Conservation (phyloP, 2,888 invertebrate genomes). For the Brachylomia viminalis region DNA sequence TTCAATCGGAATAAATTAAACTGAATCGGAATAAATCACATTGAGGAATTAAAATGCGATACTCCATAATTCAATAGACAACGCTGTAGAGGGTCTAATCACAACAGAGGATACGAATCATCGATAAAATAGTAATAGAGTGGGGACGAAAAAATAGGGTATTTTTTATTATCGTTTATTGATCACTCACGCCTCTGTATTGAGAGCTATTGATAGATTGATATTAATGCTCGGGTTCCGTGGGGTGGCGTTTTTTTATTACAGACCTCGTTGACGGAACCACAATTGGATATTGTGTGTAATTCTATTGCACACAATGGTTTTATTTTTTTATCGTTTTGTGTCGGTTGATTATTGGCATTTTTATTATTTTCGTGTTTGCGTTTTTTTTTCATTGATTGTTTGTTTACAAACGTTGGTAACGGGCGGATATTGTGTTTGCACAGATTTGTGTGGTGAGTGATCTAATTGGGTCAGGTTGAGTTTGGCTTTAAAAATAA, state of each 20-base stretch:
- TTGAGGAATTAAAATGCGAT: conserved; percentile 71
- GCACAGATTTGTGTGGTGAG: conserved; percentile 46
- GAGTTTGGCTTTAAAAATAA: conserved; percentile 44
- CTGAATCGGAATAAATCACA: conserved; percentile 69
- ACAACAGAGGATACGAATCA: conserved; percentile 81
- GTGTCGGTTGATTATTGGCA: conserved; percentile 79
- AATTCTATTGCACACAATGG: conserved; percentile 82
- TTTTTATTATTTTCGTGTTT: conserved; percentile 79
- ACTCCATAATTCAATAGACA: conserved; percentile 83
- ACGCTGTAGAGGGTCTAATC: conserved; percentile 81
- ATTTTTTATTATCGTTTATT: conserved; percentile 85
- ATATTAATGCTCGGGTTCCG: conserved; percentile 83
- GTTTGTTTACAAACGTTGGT: conserved; percentile 68
- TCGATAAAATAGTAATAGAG: conserved; percentile 83
- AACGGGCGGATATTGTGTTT: conserved; percentile 62
- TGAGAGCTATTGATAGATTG: conserved; percentile 89
- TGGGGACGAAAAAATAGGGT: conserved; percentile 79
- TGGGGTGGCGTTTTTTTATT: conserved; percentile 86
- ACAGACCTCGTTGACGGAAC: conserved; percentile 82
- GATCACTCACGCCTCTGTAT: conserved; percentile 87
- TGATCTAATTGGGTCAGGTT: conserved; percentile 60
- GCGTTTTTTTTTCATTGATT: conserved; percentile 68
- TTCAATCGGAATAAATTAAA: conserved; percentile 72
- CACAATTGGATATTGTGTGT: conserved; percentile 88
- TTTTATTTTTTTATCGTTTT: conserved; percentile 75